Base-by-base conservation (phyloP, 2,797 vertebrate species). In the Sebastes hubbsi region DNA sequence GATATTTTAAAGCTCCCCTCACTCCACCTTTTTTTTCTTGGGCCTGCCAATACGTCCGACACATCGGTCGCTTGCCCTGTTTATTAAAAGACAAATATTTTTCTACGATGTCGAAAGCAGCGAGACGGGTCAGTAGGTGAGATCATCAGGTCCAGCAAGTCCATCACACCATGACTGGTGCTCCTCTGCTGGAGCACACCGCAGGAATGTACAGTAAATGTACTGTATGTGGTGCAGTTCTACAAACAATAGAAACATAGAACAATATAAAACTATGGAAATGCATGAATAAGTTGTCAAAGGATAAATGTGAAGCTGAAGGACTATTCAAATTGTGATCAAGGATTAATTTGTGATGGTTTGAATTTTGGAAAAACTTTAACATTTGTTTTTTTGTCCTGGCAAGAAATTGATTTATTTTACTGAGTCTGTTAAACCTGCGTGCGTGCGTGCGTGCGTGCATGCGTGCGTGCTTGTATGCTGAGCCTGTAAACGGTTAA, bases 41-140 rank as follows among this genome's bases (percentile, higher is more conserved):
- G 89, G 87, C 55, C 82, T 73, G 68, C 80, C 72, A 64, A 72
- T 80, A 91, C 58, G 74, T 92, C 85, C 55, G 3, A 71, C 78
- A 54, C 49, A n/a, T 60, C 20, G 20, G 29, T 70, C 8, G 52
- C 20, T 30, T 75, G 56, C 56, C 82, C 74, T 70, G 77, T 88
- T 78, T 90, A 77, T 88, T 75, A 84, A 81, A 88, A 90, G 88
- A 89, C 93, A 95, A 95, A 95, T 96, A 95, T 96, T 96, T 96
- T 91, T 87, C 80, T 38, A 68, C 27, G 72, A 89, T 94, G 90
- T 93, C 80, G 83, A 91, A 86, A 93, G 89, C 73, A 55, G 89
- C 4, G 25, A 59, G 83, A 52, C 67, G 24, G 49, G 79, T 78
- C 63, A 24, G 46, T 74, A n/a, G 29, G 52, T 85, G 82, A 89